Conservation (phyloP, 2,113 vertebrate species). For the Chitala chitala region DNA sequence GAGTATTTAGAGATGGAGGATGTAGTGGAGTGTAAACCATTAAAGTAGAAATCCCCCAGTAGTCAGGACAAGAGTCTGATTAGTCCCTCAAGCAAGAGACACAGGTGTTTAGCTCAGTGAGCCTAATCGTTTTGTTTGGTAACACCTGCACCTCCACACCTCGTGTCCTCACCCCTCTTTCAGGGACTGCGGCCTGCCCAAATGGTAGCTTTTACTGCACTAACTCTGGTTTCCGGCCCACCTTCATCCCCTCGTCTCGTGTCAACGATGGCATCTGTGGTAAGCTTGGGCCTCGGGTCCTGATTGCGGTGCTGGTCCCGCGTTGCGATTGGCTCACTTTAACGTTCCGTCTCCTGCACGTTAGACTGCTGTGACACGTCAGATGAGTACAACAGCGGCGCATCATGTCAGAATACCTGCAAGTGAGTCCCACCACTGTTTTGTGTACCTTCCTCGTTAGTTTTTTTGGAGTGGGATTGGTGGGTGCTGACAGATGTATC, state of each 20-base stretch:
- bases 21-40: no score
- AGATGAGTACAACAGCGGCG: conserved; percentile 86
- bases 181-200: conserved; percentile 83
- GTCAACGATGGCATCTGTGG: conserved; percentile 87
- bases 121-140: no score
- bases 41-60: no score
- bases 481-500: neutral
- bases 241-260: conserved; percentile 75
- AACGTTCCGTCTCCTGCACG: neutral
- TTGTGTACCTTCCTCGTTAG: neutral
- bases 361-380: conserved; percentile 87
- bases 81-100: no score
- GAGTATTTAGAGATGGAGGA: no score
- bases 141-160: no score
- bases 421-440: conserved; percentile 53
- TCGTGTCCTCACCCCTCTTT: no score
- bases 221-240: conserved; percentile 72
- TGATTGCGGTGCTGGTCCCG: neutral
- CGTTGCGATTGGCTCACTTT: neutral
- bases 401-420: conserved; percentile 80
- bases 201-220: conserved; percentile 82
- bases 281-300: conserved; percentile 43
- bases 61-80: no score
- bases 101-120: no score
- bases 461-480: neutral